phyloP scores from a whole-genome alignment of 2,113 vertebrate species.

The Phoxinus phoxinus region DNA sequence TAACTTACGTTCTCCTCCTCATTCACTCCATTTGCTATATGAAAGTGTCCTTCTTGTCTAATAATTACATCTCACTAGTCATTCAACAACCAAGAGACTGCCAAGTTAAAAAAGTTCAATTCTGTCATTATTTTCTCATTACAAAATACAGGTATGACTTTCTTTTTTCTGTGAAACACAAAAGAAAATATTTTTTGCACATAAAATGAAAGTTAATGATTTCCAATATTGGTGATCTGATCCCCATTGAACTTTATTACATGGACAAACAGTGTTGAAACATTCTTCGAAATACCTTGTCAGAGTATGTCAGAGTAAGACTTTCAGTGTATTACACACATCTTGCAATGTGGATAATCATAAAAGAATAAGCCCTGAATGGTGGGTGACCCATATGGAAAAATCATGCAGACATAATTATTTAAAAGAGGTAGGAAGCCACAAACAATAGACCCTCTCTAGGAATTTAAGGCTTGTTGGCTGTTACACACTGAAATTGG shows the following conservation, averaged over 20 bases:
- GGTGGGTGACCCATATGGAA: constrained; percentile 48
- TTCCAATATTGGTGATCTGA: not conserved
- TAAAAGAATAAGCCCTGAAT: constrained; percentile 20
- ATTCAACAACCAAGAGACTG: not conserved
- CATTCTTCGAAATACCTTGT: not conserved
- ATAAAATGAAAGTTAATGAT: not conserved
- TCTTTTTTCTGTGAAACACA: not conserved
- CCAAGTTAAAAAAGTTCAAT: not conserved
- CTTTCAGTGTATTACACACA: not conserved
- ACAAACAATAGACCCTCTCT: constrained; percentile 55
- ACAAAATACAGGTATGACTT: not conserved
- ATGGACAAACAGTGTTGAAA: not conserved
- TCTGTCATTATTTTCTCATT: not conserved
- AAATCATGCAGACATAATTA: constrained; percentile 54
- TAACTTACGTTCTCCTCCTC: constrained; percentile 1
- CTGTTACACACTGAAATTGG: constrained; percentile 25
- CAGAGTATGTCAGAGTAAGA: too few relatives aligned
- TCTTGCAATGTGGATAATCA: constrained; percentile 16
- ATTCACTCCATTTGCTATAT: not conserved
- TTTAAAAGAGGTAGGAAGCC: constrained; percentile 58
- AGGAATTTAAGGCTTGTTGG: constrained; percentile 48
- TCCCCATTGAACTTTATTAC: too few relatives aligned
- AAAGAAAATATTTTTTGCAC: not conserved
- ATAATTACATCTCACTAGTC: constrained; percentile 15
- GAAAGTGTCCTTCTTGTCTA: constrained; percentile 8